Conservation (phyloP, 2,113 vertebrate genomes). For the Ophthalmolycus amberensis region DNA sequence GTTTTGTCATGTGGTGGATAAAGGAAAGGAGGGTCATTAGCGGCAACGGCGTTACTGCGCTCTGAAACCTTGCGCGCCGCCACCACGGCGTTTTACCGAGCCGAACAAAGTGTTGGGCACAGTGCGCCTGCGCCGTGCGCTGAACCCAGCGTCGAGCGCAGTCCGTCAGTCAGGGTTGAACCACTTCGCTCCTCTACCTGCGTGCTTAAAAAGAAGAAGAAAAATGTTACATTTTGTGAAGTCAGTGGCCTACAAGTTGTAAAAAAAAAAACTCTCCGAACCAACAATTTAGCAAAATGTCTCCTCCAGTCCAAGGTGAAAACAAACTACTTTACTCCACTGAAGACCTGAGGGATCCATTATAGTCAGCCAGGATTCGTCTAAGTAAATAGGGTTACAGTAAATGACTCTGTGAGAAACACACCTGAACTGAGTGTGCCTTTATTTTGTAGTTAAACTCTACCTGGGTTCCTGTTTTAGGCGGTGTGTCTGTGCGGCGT, state of each 20-base stretch:
- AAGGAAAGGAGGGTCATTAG: neutral
- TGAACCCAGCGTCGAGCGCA: too few species aligned
- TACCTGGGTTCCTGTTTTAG: neutral
- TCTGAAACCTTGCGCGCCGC: too few species aligned
- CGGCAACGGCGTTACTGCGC: too few species aligned
- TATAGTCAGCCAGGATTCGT: neutral
- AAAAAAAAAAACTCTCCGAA: neutral
- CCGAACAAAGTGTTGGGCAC: too few species aligned
- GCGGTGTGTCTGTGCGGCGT: constrained; percentile 18
- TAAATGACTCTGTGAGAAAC: neutral
- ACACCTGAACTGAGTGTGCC: neutral
- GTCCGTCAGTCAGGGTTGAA: neutral
- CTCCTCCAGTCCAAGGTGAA: neutral
- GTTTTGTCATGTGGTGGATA: neutral
- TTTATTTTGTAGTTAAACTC: constrained; percentile 46
- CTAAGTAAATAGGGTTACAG: neutral
- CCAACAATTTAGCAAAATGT: neutral
- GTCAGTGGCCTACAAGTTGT: neutral
- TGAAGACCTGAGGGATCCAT: neutral
- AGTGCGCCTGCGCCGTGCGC: neutral
- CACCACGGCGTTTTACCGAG: neutral
- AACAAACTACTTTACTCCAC: neutral
- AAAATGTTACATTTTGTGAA: neutral
- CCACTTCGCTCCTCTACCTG: neutral
- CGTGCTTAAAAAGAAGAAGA: neutral